phyloP scores from a whole-genome alignment of 2,113 vertebrate genomes.

The Equus quagga region DNA sequence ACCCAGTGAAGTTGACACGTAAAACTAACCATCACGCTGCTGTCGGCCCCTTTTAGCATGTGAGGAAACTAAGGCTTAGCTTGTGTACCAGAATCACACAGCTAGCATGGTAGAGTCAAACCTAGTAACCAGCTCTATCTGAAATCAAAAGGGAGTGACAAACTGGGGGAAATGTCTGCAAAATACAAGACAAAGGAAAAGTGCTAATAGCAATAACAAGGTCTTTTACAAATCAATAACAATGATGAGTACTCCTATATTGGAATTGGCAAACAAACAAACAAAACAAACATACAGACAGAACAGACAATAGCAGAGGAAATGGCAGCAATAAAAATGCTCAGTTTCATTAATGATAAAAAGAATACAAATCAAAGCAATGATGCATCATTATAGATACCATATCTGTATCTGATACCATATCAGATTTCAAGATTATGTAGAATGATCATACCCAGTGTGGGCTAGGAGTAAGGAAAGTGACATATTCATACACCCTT shows the following conservation, averaged over 20 bases:
- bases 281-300: neutral
- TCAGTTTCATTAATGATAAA: neutral
- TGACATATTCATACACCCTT: neutral
- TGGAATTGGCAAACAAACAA: neutral
- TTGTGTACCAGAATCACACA: neutral
- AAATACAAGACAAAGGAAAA: neutral
- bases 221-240: neutral
- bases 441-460: neutral
- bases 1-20: neutral
- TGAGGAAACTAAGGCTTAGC: neutral
- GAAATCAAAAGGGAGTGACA: neutral
- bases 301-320: neutral
- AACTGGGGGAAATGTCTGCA: neutral
- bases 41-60: neutral
- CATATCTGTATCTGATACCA: neutral
- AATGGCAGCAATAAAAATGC: neutral
- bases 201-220: neutral
- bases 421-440: neutral
- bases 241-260: neutral
- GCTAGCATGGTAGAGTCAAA: neutral
- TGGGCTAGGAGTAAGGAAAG: neutral
- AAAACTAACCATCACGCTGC: neutral
- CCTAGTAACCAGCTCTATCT: neutral
- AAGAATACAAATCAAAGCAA: constrained; percentile 18
- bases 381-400: neutral